Evolutionary conservation across 2,888 invertebrate species (phyloP), one percentile per base, ranked within the genome.

Genomic region (Synergus laeviventris): DNA sequence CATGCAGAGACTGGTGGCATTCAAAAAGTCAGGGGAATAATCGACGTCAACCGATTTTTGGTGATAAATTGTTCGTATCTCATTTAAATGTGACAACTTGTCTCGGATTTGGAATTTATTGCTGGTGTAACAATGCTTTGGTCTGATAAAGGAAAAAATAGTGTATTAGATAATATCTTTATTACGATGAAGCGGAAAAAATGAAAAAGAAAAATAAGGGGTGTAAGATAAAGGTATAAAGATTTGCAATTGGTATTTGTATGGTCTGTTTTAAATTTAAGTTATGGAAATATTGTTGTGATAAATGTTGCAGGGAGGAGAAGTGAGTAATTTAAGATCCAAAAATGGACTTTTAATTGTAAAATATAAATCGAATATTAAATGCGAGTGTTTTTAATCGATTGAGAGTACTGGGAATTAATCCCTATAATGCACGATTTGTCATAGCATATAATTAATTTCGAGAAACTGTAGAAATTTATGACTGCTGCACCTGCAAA

Each of bases 111-210:
- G 1, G 16, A 66, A 66, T 14, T 45, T 66, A 66, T 24, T 45
- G 45, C 66, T 45, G n/a, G n/a, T 66, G 42, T 45, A 24, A 42
- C 18, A 42, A 66, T 24, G 3, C 8, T 66, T 66, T 66, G 5
- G 24, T 45, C 14, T 24, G 16, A 45, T 39, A 38, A 45, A 24
- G 14, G 11, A 21, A 18, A 18, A 12, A n/a, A 64, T 64, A 18
- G 39, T 39, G 5, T 8, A 45, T 21, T 45, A 66, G 66, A 66
- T 66, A 24, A 21, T 42, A 66, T 66, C 64, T 66, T 42, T 66
- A 66, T 18, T 66, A 39, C 42, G 14, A 21, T 42, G 5, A 42
- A 39, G 11, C 21, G 42, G 8, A 24, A 12, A 66, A 66, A 66
- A 31, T n/a, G 8, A 24, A 38, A 0, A 3, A 18, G 7, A 45